Percentiles rank a stretch among this genome's conserved stretches.
phyloP scores from a whole-genome alignment of 2,797 vertebrate genomes.

The Lemur catta region DNA sequence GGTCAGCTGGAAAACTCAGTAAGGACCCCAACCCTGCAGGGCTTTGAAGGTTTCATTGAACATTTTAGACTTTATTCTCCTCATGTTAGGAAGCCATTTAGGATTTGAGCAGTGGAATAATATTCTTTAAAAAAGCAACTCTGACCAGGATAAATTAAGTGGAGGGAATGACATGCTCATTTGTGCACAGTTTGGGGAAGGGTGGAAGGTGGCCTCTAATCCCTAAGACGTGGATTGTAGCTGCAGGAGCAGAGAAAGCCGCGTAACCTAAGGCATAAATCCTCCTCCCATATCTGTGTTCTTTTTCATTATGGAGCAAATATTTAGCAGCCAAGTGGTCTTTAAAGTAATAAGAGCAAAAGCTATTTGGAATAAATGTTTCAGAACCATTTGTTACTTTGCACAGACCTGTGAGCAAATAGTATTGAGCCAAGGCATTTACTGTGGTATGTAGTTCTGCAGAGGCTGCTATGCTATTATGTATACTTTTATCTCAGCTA shows the following conservation, averaged over 20 bases:
- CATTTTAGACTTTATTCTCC: not conserved
- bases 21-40: not conserved
- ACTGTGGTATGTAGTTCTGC: not conserved
- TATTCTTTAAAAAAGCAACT: not conserved
- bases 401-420: conserved; percentile 35
- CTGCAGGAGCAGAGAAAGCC: conserved; percentile 1
- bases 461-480: not conserved
- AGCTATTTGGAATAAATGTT: conserved; percentile 57
- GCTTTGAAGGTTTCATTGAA: not conserved
- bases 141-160: not conserved
- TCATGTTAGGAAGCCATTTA: not conserved
- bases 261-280: not conserved
- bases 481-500: conserved; percentile 28
- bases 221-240: not conserved
- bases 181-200: not conserved
- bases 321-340: conserved; percentile 55
- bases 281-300: not conserved
- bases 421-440: not conserved
- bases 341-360: conserved; percentile 64
- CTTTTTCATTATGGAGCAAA: conserved; percentile 34
- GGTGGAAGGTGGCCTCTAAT: not conserved
- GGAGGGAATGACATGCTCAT: not conserved
- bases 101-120: not conserved
- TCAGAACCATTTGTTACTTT: conserved; percentile 50
- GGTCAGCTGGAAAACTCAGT: not conserved